These are phyloP conservation scores for Hydrotaea diabolus DNA, from an alignment of 2,888 invertebrate species.

Conservation along the genomic window DNA sequence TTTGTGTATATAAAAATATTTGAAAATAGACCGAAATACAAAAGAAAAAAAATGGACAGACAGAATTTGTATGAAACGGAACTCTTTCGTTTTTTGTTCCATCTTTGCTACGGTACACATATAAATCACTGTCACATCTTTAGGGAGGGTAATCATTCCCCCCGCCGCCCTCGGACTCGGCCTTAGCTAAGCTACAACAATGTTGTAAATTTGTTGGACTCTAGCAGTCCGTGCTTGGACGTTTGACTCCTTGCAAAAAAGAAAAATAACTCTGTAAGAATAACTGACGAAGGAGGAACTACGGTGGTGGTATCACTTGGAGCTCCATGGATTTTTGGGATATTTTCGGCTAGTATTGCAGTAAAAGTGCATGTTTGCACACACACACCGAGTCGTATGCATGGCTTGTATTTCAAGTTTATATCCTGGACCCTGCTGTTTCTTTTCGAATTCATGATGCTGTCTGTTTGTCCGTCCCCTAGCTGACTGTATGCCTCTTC, in stretches of 20 bases:
- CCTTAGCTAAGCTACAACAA: background rate
- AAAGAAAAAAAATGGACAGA: background rate
- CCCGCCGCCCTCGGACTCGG: too few relatives aligned
- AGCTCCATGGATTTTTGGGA: background rate
- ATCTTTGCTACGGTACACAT: background rate
- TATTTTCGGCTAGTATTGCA: background rate
- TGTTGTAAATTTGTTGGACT: background rate
- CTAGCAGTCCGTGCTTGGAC: background rate
- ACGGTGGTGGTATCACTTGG: background rate
- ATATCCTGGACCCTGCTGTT: background rate
- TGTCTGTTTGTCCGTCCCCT: background rate
- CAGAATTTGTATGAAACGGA: constrained; percentile 27
- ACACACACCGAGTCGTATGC: background rate
- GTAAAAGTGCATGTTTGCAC: background rate
- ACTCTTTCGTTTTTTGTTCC: background rate
- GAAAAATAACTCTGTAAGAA: background rate
- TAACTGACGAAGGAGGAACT: background rate
- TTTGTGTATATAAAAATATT: constrained; percentile 6
- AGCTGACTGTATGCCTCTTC: background rate
- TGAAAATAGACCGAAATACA: constrained; percentile 8
- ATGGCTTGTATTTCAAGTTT: background rate
- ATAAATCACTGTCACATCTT: constrained; percentile 58
- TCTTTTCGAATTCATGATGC: background rate
- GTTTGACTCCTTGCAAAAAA: background rate
- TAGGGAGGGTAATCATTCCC: background rate